Evolutionary conservation across 2,888 invertebrate genomes (phyloP).

Genomic region (Drosophila lacicola): DNA sequence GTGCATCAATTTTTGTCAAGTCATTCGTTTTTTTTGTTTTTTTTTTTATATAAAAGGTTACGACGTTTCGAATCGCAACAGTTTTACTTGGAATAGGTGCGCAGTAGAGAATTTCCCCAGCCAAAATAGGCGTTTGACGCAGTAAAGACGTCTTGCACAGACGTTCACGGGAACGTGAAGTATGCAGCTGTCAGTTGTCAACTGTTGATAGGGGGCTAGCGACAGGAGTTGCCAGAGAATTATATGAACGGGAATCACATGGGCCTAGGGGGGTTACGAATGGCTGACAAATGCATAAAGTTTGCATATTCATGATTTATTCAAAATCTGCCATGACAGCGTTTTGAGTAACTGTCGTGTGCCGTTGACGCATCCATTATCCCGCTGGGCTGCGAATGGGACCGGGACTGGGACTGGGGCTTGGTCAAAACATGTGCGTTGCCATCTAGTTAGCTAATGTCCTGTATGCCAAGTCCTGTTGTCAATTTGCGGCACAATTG

Average conservation of each 20-base stretch:
- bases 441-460: constrained; percentile 5
- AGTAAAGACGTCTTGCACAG: too few relatives aligned
- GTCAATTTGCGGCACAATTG: constrained; percentile 47
- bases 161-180: constrained; percentile 4
- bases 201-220: not conserved
- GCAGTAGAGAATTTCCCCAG: too few relatives aligned
- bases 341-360: constrained; percentile 67
- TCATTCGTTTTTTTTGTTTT: too few relatives aligned
- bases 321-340: constrained; percentile 73
- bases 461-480: constrained; percentile 21
- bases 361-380: constrained; percentile 62
- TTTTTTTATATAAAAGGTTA: too few relatives aligned
- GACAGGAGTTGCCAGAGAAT: too few relatives aligned
- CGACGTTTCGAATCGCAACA: too few relatives aligned
- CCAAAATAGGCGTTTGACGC: too few relatives aligned
- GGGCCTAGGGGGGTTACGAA: constrained; percentile 31
- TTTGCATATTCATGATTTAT: constrained; percentile 74
- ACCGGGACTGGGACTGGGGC: too few relatives aligned
- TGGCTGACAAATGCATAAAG: constrained; percentile 76
- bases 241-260: too few relatives aligned
- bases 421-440: not conserved
- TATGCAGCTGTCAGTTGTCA: constrained; percentile 25
- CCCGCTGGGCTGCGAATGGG: too few relatives aligned
- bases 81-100: too few relatives aligned
- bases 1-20: too few relatives aligned